Conservation (phyloP, 2,113 vertebrate genomes). For the Pelobates fuscus region DNA sequence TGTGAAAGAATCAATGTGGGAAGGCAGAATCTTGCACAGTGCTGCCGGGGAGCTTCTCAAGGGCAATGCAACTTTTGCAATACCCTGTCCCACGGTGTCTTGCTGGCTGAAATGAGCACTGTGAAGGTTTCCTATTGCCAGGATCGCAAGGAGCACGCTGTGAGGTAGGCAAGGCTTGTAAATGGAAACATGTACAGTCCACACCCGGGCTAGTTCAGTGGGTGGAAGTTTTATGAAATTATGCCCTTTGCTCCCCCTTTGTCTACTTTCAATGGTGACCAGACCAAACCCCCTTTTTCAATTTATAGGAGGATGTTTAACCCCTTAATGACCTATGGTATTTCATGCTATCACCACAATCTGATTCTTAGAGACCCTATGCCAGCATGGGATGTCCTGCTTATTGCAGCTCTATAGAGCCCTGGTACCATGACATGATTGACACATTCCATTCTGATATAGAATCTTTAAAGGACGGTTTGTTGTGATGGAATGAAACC, state of each 20-base stretch:
- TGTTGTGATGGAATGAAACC: no score
- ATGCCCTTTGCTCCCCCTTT: conserved; percentile 35
- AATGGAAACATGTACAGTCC: background rate
- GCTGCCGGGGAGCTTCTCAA: background rate
- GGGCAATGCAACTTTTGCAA: conserved; percentile 33
- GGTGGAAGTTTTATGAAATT: conserved; percentile 33
- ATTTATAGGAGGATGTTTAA: no score
- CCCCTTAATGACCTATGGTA: no score
- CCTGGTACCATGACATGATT: no score
- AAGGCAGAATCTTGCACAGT: conserved; percentile 10
- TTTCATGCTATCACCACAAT: no score
- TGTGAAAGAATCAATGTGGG: conserved; percentile 47
- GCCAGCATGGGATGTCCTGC: no score
- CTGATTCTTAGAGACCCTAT: no score
- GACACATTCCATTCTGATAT: no score
- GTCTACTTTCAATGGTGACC: background rate
- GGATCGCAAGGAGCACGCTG: conserved; percentile 26
- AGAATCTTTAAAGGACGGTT: no score
- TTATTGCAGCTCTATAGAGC: no score
- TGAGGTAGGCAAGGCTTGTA: conserved; percentile 34
- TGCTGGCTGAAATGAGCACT: conserved; percentile 9
- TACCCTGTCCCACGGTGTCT: background rate
- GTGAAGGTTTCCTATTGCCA: background rate
- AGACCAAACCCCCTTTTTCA: background rate
- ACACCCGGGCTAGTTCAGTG: conserved; percentile 24